Conservation (phyloP, 2,797 vertebrate species). For the Rhinatrema bivittatum region DNA sequence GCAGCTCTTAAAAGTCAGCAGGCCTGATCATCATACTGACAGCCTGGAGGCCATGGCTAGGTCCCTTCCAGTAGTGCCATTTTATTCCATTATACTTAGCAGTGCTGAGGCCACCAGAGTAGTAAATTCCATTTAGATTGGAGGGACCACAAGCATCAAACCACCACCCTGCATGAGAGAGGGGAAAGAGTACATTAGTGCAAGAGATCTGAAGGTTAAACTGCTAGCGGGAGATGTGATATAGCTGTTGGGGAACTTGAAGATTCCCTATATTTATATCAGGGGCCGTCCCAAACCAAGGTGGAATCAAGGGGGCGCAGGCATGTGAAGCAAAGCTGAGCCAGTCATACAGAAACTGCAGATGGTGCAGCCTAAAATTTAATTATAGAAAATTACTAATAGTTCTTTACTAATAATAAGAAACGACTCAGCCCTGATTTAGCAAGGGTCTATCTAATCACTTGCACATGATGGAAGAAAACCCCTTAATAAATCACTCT, state of each 20-base stretch:
- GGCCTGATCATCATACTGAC: slow-evolving; percentile 75
- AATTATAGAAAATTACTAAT: no score
- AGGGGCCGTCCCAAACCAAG: not conserved
- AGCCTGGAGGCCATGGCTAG: slow-evolving; percentile 55
- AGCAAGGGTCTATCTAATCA: no score
- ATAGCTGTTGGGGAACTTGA: not conserved
- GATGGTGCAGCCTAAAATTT: no score
- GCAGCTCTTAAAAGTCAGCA: slow-evolving; percentile 46
- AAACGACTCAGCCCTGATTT: no score
- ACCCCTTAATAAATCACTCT: no score
- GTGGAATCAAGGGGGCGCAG: not conserved
- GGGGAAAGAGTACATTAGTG: no score
- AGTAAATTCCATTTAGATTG: slow-evolving; percentile 73
- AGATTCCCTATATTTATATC: not conserved
- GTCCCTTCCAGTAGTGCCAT: slow-evolving; percentile 81
- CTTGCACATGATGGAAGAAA: no score
- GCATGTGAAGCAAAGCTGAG: no score
- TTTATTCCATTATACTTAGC: slow-evolving; percentile 73
- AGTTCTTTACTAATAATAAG: no score
- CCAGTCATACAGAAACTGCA: no score
- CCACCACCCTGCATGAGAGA: slow-evolving; percentile 57
- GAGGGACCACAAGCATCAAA: slow-evolving; percentile 72
- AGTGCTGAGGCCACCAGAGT: slow-evolving; percentile 50
- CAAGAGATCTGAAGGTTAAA: no score
- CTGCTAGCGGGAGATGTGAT: not conserved